Base-by-base conservation (phyloP, 2,113 vertebrate genomes). In the Notothenia coriiceps region DNA sequence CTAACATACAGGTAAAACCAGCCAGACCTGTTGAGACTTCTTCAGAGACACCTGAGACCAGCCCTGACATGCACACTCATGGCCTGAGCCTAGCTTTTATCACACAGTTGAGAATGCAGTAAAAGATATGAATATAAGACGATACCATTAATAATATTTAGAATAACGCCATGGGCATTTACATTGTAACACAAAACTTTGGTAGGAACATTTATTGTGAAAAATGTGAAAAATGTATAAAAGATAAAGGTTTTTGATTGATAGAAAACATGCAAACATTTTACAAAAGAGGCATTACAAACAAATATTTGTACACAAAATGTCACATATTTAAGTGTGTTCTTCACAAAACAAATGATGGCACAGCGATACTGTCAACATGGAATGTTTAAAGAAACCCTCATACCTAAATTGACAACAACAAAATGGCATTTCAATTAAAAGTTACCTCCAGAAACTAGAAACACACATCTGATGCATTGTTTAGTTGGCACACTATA, bases 171-270 rank as follows among this genome's bases (percentile, higher is more conserved):
- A 44, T 2, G n/a, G 25, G 14, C 5, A 68, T 51, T 47, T 9
- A 57, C 52, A 12, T 22, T 59, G 43, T n/a, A 71, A 55, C n/a
- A 15, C 17, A 7, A 63, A 52, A 75, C 14, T 76, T 86, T 86
- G 88, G 64, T 49, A 78, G 82, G 79, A 56, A 82, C 60, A 79
- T 95, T 94, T 94, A 95, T 94, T 94, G 89, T 86, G 86, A 66
- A 93, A 94, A 84, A 89, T 82, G 75, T 93, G 86, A 66, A 93
- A 94, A 84, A 89, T 82, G 75, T 93, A 92, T 79, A 89, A 94
- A 95, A 91, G 76, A 81, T 89, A 90, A 86, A 84, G 78, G 76
- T 65, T 20, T 86, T 85, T 79, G 85, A 90, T 88, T 86, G 78
- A 85, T 89, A 90, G 57, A 92, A 57, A 91, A 88, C 84, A 91